Evolutionary conservation across 2,797 vertebrate species (phyloP).

Genomic region (Peromyscus melanophrys): DNA sequence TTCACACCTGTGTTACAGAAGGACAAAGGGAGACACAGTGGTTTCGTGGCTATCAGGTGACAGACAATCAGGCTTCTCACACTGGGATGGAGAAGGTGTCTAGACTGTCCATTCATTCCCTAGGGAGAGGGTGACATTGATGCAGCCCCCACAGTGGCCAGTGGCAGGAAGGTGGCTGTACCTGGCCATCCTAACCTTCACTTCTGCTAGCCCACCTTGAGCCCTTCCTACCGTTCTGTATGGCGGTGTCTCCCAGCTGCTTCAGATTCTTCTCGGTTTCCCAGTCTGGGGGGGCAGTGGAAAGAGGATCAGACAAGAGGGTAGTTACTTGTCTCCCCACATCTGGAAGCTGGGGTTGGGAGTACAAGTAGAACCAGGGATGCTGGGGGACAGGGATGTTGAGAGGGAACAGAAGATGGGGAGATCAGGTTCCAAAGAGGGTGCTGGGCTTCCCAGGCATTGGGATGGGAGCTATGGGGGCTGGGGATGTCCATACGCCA

Average conservation of each 20-base stretch:
- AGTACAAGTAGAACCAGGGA: neutral
- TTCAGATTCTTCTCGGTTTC: slow-evolving; percentile 54
- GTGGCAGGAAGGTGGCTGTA: neutral
- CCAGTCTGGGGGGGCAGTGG: slow-evolving; percentile 62
- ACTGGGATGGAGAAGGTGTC: rapidly evolving
- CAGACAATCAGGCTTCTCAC: neutral
- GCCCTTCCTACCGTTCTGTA: slow-evolving; percentile 39
- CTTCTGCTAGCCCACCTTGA: rapidly evolving
- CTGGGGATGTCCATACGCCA: slow-evolving; percentile 74
- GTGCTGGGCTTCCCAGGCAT: neutral
- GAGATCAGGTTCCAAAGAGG: neutral
- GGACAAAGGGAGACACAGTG: neutral
- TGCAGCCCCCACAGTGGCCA: neutral
- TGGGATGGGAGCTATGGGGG: neutral
- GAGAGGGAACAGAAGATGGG: too few species aligned
- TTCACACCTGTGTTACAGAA: neutral
- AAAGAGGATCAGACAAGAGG: neutral
- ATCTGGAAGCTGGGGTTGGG: neutral
- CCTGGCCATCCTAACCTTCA: too few species aligned
- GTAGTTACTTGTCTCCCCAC: neutral
- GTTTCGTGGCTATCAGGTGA: too few species aligned
- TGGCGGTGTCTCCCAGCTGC: slow-evolving; percentile 25
- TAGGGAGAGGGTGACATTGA: neutral
- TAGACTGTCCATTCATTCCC: neutral
- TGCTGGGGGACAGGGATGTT: neutral